phyloP scores from a whole-genome alignment of 2,113 vertebrate genomes.

The Cynoglossus semilaevis region DNA sequence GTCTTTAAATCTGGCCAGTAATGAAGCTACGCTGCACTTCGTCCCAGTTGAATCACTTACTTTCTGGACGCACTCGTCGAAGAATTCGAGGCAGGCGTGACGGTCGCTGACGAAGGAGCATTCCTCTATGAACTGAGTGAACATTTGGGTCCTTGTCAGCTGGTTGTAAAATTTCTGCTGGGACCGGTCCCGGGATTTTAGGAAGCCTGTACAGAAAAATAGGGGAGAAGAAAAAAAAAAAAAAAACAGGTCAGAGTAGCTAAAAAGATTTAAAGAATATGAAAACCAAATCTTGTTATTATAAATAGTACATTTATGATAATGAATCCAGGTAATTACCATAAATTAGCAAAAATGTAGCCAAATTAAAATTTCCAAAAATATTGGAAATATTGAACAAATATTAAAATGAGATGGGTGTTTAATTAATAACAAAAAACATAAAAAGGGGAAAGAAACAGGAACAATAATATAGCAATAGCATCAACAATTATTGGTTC shows the following conservation, averaged over 20 bases:
- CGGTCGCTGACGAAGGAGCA: conserved; percentile 92
- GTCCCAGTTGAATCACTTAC: conserved; percentile 52
- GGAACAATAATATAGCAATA: background rate
- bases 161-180: conserved; percentile 88
- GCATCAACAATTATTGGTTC: too few relatives aligned
- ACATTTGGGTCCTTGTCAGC: conserved; percentile 90
- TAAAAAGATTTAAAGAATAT: background rate
- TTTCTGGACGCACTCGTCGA: conserved; percentile 91
- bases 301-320: too few relatives aligned
- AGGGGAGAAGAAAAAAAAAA: background rate
- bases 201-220: conserved; percentile 77
- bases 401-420: too few relatives aligned
- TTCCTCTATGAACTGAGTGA: conserved; percentile 93
- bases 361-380: too few relatives aligned
- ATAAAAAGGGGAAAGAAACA: background rate
- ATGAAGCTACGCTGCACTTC: background rate
- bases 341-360: too few relatives aligned
- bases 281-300: too few relatives aligned
- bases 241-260: too few relatives aligned
- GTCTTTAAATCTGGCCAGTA: background rate
- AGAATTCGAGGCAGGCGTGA: conserved; percentile 88
- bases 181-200: conserved; percentile 86
- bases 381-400: too few relatives aligned
- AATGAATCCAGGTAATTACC: too few relatives aligned
- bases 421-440: too few relatives aligned